These are phyloP conservation scores for Ailurus styani DNA, from an alignment of 2,113 vertebrate species.

Conservation along the genomic window DNA sequence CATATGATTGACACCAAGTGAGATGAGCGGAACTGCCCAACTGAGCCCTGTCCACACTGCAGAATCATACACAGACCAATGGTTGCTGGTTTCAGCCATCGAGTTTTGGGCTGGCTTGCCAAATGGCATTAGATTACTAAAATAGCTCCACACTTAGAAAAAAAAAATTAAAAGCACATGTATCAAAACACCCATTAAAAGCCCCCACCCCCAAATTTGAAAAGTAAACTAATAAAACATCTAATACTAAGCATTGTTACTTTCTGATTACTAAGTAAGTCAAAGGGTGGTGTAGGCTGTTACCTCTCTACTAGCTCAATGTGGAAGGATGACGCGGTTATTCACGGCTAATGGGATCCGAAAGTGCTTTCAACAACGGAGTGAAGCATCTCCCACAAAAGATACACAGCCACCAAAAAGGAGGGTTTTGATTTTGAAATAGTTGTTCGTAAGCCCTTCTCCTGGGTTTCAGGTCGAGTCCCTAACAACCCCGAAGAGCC, in stretches of 20 bases:
- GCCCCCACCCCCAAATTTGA: too few species aligned
- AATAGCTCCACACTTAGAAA: neutral
- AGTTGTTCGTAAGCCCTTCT: neutral
- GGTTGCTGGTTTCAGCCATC: neutral
- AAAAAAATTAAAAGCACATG: neutral
- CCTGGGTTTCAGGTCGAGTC: neutral
- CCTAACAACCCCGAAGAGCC: neutral
- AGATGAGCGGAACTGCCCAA: neutral
- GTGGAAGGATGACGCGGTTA: too few species aligned
- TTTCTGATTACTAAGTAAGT: neutral
- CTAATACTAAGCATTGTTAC: neutral
- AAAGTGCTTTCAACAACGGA: neutral
- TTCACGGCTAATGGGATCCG: neutral
- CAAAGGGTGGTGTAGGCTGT: neutral
- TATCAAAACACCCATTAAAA: neutral
- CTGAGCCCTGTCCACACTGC: neutral
- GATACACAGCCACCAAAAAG: neutral
- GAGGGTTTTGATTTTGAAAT: neutral
- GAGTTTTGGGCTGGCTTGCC: neutral
- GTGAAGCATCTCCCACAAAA: neutral
- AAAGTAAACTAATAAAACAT: neutral
- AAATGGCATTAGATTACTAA: neutral
- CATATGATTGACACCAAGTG: fast-evolving
- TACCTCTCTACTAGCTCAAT: neutral
- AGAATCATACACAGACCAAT: neutral